phyloP scores from a whole-genome alignment of 1,140 invertebrate species.

The Drosophila cardini region DNA sequence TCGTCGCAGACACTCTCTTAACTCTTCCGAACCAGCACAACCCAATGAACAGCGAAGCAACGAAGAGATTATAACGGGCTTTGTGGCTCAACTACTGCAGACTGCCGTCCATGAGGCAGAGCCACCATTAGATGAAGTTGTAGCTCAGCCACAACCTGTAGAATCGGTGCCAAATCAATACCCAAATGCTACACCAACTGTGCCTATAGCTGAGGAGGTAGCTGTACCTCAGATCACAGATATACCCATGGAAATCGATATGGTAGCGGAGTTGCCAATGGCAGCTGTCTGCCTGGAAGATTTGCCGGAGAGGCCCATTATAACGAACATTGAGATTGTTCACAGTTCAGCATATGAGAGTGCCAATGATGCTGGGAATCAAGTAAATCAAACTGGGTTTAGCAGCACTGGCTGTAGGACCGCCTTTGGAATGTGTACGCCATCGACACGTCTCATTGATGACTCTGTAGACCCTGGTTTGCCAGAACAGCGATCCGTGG shows the following conservation, averaged over 20 bases:
- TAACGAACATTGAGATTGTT: slow-evolving; percentile 28
- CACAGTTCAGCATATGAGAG: neutral
- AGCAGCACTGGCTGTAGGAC: no score
- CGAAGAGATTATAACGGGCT: slow-evolving; percentile 33
- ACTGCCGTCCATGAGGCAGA: neutral
- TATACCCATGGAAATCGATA: no score
- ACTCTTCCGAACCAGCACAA: no score
- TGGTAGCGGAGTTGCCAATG: neutral
- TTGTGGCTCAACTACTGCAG: slow-evolving; percentile 45
- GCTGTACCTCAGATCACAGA: neutral
- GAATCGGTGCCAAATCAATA: neutral
- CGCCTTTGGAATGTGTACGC: neutral
- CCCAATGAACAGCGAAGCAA: neutral
- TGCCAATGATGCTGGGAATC: neutral
- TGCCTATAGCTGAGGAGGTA: neutral
- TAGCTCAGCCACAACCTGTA: neutral
- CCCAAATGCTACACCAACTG: neutral
- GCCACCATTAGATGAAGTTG: neutral
- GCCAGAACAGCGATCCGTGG: neutral
- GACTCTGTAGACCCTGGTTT: neutral
- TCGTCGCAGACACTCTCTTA: neutral
- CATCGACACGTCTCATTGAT: slow-evolving; percentile 22
- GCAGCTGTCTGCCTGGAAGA: neutral
- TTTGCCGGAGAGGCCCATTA: slow-evolving; percentile 24
- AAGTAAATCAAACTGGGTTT: neutral